Evolutionary conservation across 2,113 vertebrate genomes (phyloP).

Genomic region (Ageneiosus marmoratus): DNA sequence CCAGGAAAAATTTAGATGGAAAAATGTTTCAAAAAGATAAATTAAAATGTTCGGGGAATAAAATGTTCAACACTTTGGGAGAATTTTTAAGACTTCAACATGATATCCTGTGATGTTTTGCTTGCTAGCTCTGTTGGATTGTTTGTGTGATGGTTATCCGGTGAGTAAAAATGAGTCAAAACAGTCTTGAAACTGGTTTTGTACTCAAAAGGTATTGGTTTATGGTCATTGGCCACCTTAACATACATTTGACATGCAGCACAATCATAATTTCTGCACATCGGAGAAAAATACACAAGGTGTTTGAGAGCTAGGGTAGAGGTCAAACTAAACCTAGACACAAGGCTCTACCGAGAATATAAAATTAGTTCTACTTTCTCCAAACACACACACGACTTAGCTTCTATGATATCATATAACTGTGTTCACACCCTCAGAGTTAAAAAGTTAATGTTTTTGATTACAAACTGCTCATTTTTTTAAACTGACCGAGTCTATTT

Average conservation of each 20-base stretch:
- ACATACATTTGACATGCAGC: constrained; percentile 80
- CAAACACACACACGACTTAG: constrained; percentile 76
- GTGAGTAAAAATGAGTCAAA: constrained; percentile 56
- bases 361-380: constrained; percentile 74
- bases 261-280: constrained; percentile 79
- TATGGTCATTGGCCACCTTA: constrained; percentile 76
- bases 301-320: constrained; percentile 66
- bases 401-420: constrained; percentile 77
- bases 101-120: neutral
- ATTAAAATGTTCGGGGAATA: neutral
- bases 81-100: neutral
- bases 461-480: constrained; percentile 73
- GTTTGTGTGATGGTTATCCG: constrained; percentile 5
- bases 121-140: neutral
- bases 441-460: constrained; percentile 74
- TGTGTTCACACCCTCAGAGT: constrained; percentile 69
- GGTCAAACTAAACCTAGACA: constrained; percentile 73
- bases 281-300: constrained; percentile 71
- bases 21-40: too few relatives aligned
- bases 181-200: constrained; percentile 62
- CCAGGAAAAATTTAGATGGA: too few relatives aligned
- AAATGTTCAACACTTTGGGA: too few relatives aligned
- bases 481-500: constrained; percentile 66
- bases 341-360: constrained; percentile 72
- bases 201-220: constrained; percentile 66